These are phyloP conservation scores for Bryconaethiops microstoma DNA, from an alignment of 2,797 vertebrate genomes.

Conservation along the genomic window DNA sequence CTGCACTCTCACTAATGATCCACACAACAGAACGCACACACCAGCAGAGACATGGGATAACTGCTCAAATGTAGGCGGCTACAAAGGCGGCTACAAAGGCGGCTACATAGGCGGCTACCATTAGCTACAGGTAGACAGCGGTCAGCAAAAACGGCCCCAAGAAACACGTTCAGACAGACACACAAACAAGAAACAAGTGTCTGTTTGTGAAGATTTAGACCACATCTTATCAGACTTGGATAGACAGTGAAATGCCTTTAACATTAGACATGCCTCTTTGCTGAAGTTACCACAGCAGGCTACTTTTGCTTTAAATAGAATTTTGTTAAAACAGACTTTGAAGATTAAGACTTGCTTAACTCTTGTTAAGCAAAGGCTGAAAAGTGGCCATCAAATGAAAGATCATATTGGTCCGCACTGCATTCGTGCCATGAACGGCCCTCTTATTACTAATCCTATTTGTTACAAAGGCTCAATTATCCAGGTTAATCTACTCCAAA, in stretches of 20 bases:
- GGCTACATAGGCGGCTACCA: too few species aligned
- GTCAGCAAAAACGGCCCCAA: neutral
- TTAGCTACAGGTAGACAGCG: neutral
- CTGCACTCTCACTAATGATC: conserved; percentile 47
- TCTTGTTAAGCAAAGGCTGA: neutral
- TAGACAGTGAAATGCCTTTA: conserved; percentile 25
- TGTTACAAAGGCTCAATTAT: conserved; percentile 64
- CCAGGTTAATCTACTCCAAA: conserved; percentile 67
- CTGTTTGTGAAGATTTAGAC: conserved; percentile 5
- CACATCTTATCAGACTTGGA: conserved; percentile 26
- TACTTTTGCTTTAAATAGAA: neutral
- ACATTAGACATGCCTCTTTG: conserved; percentile 20
- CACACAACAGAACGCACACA: conserved; percentile 32
- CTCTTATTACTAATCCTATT: conserved; percentile 61
- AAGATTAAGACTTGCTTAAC: neutral
- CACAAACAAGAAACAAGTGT: neutral
- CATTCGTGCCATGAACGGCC: conserved; percentile 10
- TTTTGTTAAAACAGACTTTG: neutral
- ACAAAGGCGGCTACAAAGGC: neutral
- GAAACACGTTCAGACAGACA: neutral
- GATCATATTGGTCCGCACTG: conserved; percentile 16
- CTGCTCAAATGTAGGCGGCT: conserved; percentile 5
- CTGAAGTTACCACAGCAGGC: neutral
- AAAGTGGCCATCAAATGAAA: conserved; percentile 12
- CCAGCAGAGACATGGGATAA: conserved; percentile 12